Evolutionary conservation across 2,113 vertebrate species (phyloP), one percentile per base, ranked within the genome.

Genomic region (Lucifuga dentata): DNA sequence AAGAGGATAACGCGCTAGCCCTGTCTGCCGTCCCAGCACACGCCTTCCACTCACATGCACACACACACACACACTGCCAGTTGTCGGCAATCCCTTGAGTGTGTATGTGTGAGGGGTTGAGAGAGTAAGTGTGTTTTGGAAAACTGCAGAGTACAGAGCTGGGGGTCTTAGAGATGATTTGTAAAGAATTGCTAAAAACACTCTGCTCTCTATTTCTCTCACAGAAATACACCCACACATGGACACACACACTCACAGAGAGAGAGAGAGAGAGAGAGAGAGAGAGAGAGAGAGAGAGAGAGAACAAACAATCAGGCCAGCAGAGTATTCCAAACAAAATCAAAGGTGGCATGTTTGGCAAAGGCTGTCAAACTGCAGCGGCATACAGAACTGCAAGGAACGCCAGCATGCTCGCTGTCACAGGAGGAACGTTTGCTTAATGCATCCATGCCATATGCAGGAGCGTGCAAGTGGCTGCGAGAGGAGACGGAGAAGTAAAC

Each of bases 1-100:
- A 98, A 99, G 97, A 98, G 97, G 97, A 98, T 99, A 97, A 99
- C 95, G 95, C 91, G 92, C 93, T 90, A 44, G 95, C 94, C 95
- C 91, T 90, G 92, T 86, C 95, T 94, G 93, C 94, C 89, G 67
- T 93, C 94, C 94, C 90, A 93, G 73, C 86, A 77, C 74, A 80
- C 62, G 60, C 70, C 72, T 69, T 15, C 73, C 70, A 64, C 76
- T 38, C 68, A 68, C 79, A 72, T 65, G 53, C 62, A 40, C 92
- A 59, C 65, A 56, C 63, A 56, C 66, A 80, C 65, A 68, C 56
- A 68, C 56, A 55, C 67, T 50, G 41, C 52, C 55, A 64, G 81
- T 80, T 78, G 80, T 57, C 41, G 50, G 41, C 61, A 59, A 68
- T 76, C 78, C 72, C 70, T 78, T 10, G 24, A 56, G 85, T 73